Percentiles rank a stretch among this genome's conserved stretches.
phyloP scores from a whole-genome alignment of 2,113 vertebrate genomes.

The Tragelaphus strepsiceros region DNA sequence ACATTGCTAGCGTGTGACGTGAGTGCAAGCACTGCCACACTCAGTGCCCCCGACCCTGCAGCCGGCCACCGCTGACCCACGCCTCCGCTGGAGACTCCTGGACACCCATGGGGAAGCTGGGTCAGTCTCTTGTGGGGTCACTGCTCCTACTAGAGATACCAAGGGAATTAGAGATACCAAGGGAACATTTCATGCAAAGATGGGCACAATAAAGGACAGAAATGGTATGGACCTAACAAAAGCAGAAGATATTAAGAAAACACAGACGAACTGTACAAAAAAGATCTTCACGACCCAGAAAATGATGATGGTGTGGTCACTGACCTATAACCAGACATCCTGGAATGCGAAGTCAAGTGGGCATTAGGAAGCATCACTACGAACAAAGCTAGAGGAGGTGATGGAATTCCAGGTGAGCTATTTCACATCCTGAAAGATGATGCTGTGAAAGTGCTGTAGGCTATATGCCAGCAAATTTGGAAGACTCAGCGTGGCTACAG shows the following conservation, averaged over 20 bases:
- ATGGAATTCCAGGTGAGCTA: background rate
- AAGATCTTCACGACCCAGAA: background rate
- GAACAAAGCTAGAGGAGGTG: background rate
- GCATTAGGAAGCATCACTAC: background rate
- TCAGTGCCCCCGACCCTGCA: background rate
- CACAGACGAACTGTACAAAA: background rate
- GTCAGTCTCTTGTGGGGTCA: background rate
- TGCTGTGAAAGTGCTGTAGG: background rate
- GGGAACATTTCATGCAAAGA: background rate
- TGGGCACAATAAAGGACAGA: background rate
- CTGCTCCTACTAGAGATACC: background rate
- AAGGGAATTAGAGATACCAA: background rate
- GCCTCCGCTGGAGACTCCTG: background rate
- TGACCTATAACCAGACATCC: background rate
- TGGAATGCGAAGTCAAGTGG: background rate
- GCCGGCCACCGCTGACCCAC: fast-evolving
- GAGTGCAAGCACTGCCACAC: background rate
- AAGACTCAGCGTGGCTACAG: background rate
- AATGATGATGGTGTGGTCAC: background rate
- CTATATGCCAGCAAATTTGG: background rate
- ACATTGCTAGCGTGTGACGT: background rate
- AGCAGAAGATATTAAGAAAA: background rate
- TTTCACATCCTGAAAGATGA: background rate
- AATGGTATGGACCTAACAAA: background rate
- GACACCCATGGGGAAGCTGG: fast-evolving